Evolutionary conservation across 2,797 vertebrate genomes (phyloP).

Genomic region (Liasis olivaceus): DNA sequence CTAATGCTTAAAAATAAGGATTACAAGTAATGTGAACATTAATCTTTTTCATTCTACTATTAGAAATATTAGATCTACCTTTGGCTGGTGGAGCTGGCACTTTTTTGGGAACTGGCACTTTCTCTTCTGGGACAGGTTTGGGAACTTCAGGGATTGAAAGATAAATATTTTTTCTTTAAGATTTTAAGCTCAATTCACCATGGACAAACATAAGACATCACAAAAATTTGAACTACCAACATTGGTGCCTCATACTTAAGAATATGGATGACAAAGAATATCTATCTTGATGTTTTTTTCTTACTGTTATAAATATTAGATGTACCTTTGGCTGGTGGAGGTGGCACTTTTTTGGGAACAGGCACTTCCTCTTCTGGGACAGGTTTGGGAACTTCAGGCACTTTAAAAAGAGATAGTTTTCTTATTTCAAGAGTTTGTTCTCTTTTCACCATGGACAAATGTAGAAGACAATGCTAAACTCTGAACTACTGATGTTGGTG

Average conservation of each 20-base stretch:
- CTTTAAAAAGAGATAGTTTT: slow-evolving; percentile 67
- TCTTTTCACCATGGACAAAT: background rate
- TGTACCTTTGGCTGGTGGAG: slow-evolving; percentile 55
- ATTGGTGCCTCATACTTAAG: background rate
- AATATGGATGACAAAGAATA: background rate
- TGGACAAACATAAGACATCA: background rate
- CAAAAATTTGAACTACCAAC: background rate
- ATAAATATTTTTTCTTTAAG: too few relatives aligned
- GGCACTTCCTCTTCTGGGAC: slow-evolving; percentile 69
- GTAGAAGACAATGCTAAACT: slow-evolving; percentile 29
- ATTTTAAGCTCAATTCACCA: background rate
- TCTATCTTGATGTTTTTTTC: background rate
- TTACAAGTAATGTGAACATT: background rate
- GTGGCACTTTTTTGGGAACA: slow-evolving; percentile 45
- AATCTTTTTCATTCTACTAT: background rate
- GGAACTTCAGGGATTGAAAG: slow-evolving; percentile 59
- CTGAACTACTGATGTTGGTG: background rate
- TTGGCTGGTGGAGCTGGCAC: slow-evolving; percentile 47
- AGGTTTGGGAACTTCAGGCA: slow-evolving; percentile 71
- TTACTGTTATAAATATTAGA: slow-evolving; percentile 6
- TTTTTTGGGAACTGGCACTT: slow-evolving; percentile 58
- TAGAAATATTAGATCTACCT: too few relatives aligned
- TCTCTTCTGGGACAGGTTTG: slow-evolving; percentile 57
- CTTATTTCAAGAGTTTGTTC: background rate
- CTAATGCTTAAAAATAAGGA: background rate